These are phyloP conservation scores for Araneus ventricosus DNA, from an alignment of 1,140 invertebrate species.

Conservation along the genomic window DNA sequence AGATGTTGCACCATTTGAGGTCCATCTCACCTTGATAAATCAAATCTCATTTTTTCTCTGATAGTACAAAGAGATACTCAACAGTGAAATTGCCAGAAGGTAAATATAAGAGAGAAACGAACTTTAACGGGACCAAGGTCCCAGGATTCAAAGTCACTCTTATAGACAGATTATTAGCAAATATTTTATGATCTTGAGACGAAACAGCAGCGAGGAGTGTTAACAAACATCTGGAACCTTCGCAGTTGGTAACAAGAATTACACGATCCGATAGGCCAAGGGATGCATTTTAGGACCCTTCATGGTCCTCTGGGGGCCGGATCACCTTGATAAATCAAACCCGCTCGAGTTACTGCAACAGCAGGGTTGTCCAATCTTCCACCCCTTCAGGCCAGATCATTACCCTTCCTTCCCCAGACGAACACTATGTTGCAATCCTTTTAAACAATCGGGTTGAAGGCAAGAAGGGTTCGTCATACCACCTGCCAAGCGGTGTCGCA, in stretches of 20 bases:
- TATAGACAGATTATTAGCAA: too few relatives aligned
- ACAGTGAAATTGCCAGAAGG: too few relatives aligned
- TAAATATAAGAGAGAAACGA: too few relatives aligned
- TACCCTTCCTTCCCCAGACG: slow-evolving; percentile 1
- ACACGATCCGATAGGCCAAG: background rate
- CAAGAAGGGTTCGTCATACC: background rate
- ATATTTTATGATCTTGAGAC: too few relatives aligned
- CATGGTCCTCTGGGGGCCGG: background rate
- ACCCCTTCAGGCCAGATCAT: slow-evolving; percentile 28
- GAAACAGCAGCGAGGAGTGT: background rate
- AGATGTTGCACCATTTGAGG: too few relatives aligned
- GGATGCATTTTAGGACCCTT: background rate
- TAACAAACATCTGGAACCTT: background rate
- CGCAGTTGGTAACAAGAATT: background rate
- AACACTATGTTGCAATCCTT: too few relatives aligned
- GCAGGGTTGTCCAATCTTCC: background rate
- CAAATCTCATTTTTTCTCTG: too few relatives aligned
- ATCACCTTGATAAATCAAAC: background rate
- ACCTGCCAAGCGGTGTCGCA: background rate
- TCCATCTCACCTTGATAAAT: too few relatives aligned
- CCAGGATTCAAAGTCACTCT: too few relatives aligned
- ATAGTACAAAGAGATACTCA: too few relatives aligned
- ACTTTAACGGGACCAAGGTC: too few relatives aligned
- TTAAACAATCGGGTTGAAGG: background rate
- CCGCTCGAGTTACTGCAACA: background rate